These are phyloP conservation scores for Agrochola lychnidis DNA, from an alignment of 2,888 invertebrate genomes.

Conservation along the genomic window DNA sequence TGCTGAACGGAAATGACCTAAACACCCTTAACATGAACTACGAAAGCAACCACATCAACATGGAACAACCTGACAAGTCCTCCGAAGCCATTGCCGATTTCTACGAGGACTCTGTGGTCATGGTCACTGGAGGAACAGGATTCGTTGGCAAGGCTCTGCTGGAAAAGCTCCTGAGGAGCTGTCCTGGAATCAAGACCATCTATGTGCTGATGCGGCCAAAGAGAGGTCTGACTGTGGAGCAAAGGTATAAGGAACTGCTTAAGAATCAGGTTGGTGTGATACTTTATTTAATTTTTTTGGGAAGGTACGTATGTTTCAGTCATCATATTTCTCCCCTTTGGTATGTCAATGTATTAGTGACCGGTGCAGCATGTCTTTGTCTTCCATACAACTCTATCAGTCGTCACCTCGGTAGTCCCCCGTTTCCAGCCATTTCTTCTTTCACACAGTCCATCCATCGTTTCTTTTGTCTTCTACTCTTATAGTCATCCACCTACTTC, in stretches of 20 bases:
- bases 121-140: conserved; percentile 92
- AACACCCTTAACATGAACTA: conserved; percentile 76
- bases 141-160: conserved; percentile 98
- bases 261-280: conserved; percentile 91
- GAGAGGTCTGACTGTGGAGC: conserved; percentile 92
- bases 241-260: conserved; percentile 93
- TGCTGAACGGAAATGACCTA: conserved; percentile 83
- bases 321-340: not conserved
- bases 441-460: not conserved
- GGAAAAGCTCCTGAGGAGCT: conserved; percentile 97
- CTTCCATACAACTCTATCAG: not conserved
- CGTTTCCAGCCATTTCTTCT: not conserved
- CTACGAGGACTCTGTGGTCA: conserved; percentile 88
- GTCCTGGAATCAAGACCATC: conserved; percentile 94
- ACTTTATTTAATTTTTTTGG: not conserved
- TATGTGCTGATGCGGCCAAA: conserved; percentile 95
- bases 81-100: conserved; percentile 85
- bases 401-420: not conserved
- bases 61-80: conserved; percentile 66
- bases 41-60: conserved; percentile 62
- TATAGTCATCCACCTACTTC: not conserved
- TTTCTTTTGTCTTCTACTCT: not conserved
- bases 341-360: not conserved
- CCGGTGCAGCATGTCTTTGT: not conserved
- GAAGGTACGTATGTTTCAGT: conserved; percentile 5